Conservation (phyloP, 2,888 invertebrate species). For the Venustoraphidia nigricollis region DNA sequence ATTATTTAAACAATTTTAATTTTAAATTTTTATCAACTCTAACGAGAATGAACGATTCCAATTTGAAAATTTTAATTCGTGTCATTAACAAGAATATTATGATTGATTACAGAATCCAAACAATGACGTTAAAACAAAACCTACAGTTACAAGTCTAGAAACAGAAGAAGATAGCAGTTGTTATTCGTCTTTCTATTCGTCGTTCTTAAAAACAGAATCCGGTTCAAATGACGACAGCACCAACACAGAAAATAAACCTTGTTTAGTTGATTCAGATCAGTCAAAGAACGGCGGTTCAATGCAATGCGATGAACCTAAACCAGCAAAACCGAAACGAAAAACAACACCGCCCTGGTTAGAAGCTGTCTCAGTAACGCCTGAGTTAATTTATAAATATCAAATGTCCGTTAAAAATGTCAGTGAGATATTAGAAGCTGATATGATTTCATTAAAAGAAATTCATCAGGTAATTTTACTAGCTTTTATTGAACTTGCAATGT, state of each 20-base stretch:
- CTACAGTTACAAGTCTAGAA: conserved; percentile 24
- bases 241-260: conserved; percentile 18
- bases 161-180: conserved; percentile 43
- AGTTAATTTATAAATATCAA: conserved; percentile 56
- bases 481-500: too few relatives aligned
- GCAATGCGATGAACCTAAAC: conserved; percentile 31
- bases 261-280: not conserved
- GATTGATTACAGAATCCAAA: too few relatives aligned
- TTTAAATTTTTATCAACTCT: too few relatives aligned
- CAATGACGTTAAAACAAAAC: conserved; percentile 15
- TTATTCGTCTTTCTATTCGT: conserved; percentile 54
- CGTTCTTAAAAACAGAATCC: conserved; percentile 49
- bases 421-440: conserved; percentile 46
- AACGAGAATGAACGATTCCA: too few relatives aligned
- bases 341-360: conserved; percentile 52
- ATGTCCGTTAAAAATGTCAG: conserved; percentile 36
- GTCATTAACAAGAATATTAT: too few relatives aligned
- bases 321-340: conserved; percentile 24
- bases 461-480: conserved; percentile 38
- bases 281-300: conserved; percentile 11
- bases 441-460: conserved; percentile 34
- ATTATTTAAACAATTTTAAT: too few relatives aligned
- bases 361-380: conserved; percentile 45
- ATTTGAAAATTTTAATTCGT: too few relatives aligned
- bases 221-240: conserved; percentile 26